Conservation (phyloP, 2,888 invertebrate species). For the Apodemia hepburni region DNA sequence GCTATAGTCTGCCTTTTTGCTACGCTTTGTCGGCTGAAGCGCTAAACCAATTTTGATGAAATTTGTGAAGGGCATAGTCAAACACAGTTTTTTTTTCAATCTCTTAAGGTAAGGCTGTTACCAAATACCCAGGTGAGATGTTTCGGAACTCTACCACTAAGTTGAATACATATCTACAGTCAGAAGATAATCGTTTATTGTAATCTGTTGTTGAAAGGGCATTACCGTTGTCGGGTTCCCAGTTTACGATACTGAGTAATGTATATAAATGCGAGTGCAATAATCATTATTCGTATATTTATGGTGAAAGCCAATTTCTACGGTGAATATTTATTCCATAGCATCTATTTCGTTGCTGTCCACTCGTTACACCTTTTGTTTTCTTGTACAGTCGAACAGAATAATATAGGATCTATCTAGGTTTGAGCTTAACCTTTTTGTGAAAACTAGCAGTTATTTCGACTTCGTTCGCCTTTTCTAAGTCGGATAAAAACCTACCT, state of each 20-base stretch:
- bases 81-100: too few species aligned
- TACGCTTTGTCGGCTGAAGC: too few species aligned
- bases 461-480: too few species aligned
- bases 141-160: neutral
- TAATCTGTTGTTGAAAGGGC: conserved; percentile 13
- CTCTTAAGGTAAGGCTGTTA: too few species aligned
- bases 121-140: too few species aligned
- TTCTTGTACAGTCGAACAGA: neutral
- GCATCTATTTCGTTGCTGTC: conserved; percentile 25
- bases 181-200: conserved; percentile 10
- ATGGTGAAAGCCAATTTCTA: conserved; percentile 32
- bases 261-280: conserved; percentile 28
- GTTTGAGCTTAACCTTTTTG: too few species aligned
- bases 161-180: neutral
- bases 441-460: too few species aligned
- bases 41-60: too few species aligned
- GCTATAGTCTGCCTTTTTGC: too few species aligned
- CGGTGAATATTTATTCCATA: conserved; percentile 29
- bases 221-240: conserved; percentile 26
- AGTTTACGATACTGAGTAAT: conserved; percentile 29
- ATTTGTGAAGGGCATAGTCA: too few species aligned
- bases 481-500: too few species aligned
- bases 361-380: conserved; percentile 23
- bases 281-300: conserved; percentile 30
- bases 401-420: neutral